Percentiles rank a stretch among this genome's conserved stretches.
These are phyloP conservation scores for Gopherus flavomarginatus DNA, from an alignment of 2,113 vertebrate genomes.

Conservation along the genomic window DNA sequence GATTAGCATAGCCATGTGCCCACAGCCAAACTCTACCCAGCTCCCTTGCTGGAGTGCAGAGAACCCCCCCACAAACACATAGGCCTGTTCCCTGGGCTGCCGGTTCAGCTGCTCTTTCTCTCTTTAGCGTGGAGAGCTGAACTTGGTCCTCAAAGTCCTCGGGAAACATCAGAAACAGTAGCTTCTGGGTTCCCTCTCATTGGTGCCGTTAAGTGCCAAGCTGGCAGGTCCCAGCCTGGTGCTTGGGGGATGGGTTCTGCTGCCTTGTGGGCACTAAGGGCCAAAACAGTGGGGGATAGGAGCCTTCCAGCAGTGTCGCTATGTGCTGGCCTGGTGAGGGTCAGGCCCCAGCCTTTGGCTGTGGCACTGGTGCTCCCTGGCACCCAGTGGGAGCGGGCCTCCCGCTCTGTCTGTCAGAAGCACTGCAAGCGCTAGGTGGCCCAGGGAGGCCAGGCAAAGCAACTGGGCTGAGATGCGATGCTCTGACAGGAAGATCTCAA, in stretches of 20 bases:
- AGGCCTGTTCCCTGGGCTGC: background rate
- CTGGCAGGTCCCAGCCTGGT: too few species aligned
- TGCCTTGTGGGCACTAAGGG: background rate
- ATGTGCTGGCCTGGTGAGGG: background rate
- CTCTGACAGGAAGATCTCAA: background rate
- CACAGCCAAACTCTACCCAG: background rate
- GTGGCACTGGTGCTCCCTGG: background rate
- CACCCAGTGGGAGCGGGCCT: accelerated
- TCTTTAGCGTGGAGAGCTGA: background rate
- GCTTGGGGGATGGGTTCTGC: too few species aligned
- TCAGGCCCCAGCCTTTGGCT: background rate
- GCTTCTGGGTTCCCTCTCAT: too few species aligned
- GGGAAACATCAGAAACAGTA: too few species aligned
- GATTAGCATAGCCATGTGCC: background rate
- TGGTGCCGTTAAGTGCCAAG: too few species aligned
- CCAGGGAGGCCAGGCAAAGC: accelerated
- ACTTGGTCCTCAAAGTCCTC: background rate
- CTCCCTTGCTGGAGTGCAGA: too few species aligned
- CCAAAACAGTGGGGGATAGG: background rate
- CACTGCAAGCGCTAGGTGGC: background rate
- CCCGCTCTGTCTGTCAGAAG: too few species aligned
- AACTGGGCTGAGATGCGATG: background rate
- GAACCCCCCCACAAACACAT: too few species aligned
- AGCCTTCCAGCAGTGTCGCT: background rate
- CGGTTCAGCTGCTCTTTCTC: background rate